Conservation (phyloP, 2,113 vertebrate species). For the Oreochromis niloticus region DNA sequence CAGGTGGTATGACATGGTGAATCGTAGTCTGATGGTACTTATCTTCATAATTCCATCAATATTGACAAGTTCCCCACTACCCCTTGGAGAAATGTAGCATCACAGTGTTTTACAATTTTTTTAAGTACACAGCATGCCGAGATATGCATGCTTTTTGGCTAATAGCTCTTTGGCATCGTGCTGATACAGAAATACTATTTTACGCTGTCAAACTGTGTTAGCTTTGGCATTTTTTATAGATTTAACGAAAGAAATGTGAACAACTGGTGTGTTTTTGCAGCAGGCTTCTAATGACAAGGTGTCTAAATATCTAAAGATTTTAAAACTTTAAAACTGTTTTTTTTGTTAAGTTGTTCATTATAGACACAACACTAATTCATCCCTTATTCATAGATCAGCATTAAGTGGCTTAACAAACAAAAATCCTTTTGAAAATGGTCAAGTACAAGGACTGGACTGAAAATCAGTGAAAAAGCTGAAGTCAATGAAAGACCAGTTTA, state of each 20-base stretch:
- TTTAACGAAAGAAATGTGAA: background rate
- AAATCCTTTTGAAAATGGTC: background rate
- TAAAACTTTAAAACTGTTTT: background rate
- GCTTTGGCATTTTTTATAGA: background rate
- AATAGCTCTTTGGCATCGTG: background rate
- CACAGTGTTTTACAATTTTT: background rate
- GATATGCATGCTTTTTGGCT: background rate
- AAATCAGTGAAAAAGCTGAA: background rate
- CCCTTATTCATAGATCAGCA: accelerated
- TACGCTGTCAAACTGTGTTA: background rate
- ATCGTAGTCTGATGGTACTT: background rate
- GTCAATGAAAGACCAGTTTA: background rate
- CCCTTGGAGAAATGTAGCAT: background rate
- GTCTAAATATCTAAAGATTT: background rate
- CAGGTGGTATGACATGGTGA: background rate
- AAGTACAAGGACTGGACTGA: background rate
- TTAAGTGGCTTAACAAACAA: accelerated
- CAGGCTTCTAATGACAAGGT: background rate
- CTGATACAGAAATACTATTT: background rate
- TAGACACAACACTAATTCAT: background rate
- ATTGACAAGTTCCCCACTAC: background rate
- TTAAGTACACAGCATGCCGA: accelerated
- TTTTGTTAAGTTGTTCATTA: background rate
- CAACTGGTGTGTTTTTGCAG: background rate
- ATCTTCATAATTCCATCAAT: background rate